phyloP scores from a whole-genome alignment of 37 sponge, comb jelly and placozoan species.

The Spongilla lacustris region DNA sequence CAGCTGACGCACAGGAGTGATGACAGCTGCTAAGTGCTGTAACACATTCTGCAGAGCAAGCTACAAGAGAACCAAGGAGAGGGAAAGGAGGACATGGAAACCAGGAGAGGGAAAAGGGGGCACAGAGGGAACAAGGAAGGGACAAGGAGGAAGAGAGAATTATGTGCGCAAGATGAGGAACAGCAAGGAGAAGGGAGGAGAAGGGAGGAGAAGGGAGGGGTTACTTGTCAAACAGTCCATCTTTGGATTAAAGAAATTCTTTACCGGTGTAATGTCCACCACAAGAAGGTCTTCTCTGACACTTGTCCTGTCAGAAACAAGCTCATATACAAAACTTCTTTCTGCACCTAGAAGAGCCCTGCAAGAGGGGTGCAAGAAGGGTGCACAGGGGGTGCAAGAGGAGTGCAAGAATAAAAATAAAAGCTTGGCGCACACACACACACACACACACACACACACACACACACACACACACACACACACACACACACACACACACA shows the following conservation, averaged over 20 bases:
- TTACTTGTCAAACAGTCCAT: no score
- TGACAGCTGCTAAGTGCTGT: constrained; percentile 19
- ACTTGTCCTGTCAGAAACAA: not conserved
- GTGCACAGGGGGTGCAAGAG: no score
- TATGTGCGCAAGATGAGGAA: not conserved
- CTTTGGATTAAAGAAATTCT: not conserved
- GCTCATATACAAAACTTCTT: constrained; percentile 38
- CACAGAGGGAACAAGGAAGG: not conserved
- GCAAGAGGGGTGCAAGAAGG: no score
- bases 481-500: not conserved
- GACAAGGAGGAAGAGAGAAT: not conserved
- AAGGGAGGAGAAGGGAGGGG: not conserved
- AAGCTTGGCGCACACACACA: not conserved
- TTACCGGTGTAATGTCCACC: constrained; percentile 55
- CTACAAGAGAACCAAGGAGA: not conserved
- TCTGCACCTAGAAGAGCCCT: constrained; percentile 53
- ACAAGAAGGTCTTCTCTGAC: constrained; percentile 23
- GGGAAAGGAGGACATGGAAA: not conserved
- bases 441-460: constrained; percentile 14
- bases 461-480: not conserved
- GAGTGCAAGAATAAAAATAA: not conserved
- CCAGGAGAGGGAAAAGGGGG: not conserved
- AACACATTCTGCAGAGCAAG: constrained; percentile 13
- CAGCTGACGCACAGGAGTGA: constrained; percentile 6
- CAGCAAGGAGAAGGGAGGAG: not conserved